Evolutionary conservation across 2,888 invertebrate species (phyloP).

Genomic region (Melanchra persicariae): DNA sequence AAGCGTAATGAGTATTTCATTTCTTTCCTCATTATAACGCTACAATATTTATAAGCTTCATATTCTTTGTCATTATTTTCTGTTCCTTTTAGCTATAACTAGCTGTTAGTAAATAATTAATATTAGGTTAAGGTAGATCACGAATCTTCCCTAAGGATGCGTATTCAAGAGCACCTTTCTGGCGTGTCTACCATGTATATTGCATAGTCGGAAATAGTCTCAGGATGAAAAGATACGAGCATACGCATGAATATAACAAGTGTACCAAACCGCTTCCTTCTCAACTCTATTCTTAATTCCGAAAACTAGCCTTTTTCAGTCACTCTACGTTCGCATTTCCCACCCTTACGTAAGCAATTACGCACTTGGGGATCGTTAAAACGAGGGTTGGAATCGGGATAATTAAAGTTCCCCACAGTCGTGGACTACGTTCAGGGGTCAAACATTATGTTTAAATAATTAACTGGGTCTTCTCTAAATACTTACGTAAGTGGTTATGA

Average conservation of each 20-base stretch:
- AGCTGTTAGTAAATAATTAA: not conserved
- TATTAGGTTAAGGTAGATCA: not conserved
- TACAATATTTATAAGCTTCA: not conserved
- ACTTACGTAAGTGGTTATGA: constrained; percentile 66
- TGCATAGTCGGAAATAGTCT: not conserved
- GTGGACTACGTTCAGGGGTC: constrained; percentile 68
- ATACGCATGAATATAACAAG: constrained; percentile 20
- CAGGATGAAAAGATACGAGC: not conserved
- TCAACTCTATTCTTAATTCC: constrained; percentile 48
- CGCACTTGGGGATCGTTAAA: constrained; percentile 74
- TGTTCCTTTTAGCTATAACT: not conserved
- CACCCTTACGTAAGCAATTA: constrained; percentile 71
- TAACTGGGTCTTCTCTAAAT: constrained; percentile 65
- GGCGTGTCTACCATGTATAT: too few species aligned
- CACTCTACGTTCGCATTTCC: constrained; percentile 56
- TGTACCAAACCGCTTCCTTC: constrained; percentile 21
- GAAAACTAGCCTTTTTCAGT: constrained; percentile 68
- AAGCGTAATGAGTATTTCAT: too few species aligned
- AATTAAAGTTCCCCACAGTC: constrained; percentile 77
- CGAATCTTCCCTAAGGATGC: too few species aligned
- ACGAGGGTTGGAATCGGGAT: constrained; percentile 73
- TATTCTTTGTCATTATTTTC: not conserved
- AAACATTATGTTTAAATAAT: constrained; percentile 72
- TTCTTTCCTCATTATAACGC: too few species aligned
- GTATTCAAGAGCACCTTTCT: too few species aligned